Percentiles rank a stretch among this genome's conserved stretches.
Conservation (phyloP, 30 jellyfish, hydroid and myxozoan species). For the Hydra vulgaris region DNA sequence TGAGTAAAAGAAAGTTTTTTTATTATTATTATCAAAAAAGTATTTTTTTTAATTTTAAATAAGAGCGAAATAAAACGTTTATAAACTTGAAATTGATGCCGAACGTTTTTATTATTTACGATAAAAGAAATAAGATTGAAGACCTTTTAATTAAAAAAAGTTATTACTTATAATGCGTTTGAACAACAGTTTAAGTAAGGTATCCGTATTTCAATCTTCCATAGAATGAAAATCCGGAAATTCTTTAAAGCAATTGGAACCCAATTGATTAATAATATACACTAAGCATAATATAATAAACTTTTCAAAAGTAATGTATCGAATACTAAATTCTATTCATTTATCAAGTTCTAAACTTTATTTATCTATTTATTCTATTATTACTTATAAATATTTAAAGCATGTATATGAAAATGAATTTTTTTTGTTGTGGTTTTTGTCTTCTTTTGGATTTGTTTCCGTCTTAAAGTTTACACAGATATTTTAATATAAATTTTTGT, state of each 20-base stretch:
- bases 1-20: too few species aligned
- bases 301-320: background rate
- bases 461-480: too few species aligned
- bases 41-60: too few species aligned
- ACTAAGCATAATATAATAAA: background rate
- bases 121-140: background rate
- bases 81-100: background rate
- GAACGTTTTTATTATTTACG: background rate
- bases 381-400: too few species aligned
- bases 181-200: background rate
- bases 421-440: too few species aligned
- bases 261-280: background rate
- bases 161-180: background rate
- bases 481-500: too few species aligned
- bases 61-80: background rate
- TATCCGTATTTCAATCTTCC: background rate
- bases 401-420: too few species aligned
- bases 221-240: background rate
- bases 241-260: background rate
- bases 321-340: background rate
- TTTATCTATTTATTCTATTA: background rate
- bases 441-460: too few species aligned
- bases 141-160: background rate
- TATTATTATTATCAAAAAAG: too few species aligned
- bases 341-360: background rate